phyloP scores from a whole-genome alignment of 2,113 vertebrate species.

The Microcebus ravelobensis region DNA sequence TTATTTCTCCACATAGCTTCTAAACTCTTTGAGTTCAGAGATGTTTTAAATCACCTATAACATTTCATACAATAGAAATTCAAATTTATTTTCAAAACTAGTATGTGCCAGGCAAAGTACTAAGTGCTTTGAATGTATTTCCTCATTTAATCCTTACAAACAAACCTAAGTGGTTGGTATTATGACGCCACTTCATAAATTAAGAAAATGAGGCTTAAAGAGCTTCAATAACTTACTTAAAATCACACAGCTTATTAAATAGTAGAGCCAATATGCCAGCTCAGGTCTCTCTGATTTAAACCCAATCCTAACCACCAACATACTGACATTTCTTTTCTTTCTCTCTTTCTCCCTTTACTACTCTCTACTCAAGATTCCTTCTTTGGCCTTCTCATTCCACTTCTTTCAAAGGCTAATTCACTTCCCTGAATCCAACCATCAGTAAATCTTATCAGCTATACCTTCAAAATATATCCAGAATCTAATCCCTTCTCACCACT shows the following conservation, averaged over 20 bases:
- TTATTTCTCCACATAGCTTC: background rate
- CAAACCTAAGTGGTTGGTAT: background rate
- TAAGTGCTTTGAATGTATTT: background rate
- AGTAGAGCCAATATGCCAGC: background rate
- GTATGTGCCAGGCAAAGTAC: background rate
- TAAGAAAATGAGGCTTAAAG: slow-evolving; percentile 1
- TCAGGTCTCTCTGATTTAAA: background rate
- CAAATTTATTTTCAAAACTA: background rate
- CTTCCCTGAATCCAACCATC: background rate
- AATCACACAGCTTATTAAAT: background rate
- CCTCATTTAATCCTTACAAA: slow-evolving; percentile 32
- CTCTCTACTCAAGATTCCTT: background rate
- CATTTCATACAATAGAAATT: background rate
- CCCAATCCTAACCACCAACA: background rate
- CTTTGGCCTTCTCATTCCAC: background rate
- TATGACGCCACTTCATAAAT: slow-evolving; percentile 12
- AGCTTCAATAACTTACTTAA: slow-evolving; percentile 13
- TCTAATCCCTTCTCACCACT: background rate
- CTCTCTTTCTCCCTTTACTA: background rate
- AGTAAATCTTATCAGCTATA: background rate
- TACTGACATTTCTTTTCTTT: background rate
- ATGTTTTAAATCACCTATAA: background rate
- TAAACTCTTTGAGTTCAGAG: background rate
- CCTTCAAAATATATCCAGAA: slow-evolving; percentile 1
- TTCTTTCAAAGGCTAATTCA: background rate